These are phyloP conservation scores for Gadus macrocephalus DNA, from an alignment of 2,113 vertebrate species.

Conservation along the genomic window DNA sequence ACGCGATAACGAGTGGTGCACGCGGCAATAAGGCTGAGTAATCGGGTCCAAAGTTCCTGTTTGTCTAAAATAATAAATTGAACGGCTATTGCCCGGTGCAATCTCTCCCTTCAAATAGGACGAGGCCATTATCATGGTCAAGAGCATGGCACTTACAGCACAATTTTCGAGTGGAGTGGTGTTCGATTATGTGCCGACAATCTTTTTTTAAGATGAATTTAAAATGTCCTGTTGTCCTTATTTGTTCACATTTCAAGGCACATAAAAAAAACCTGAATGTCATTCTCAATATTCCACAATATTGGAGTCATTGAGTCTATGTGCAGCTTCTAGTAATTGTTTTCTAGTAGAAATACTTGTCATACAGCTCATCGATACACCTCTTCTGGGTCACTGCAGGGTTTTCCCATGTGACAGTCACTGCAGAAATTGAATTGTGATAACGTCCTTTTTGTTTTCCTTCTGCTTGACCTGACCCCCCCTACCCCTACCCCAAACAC, in stretches of 20 bases:
- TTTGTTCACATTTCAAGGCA: too few species aligned
- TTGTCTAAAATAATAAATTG: constrained; percentile 9
- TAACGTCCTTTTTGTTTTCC: constrained; percentile 70
- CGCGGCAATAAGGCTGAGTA: constrained; percentile 29
- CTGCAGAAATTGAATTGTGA: constrained; percentile 49
- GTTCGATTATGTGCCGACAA: not conserved
- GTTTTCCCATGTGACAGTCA: constrained; percentile 37
- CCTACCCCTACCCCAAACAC: too few species aligned
- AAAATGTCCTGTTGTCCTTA: too few species aligned
- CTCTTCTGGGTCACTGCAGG: too few species aligned
- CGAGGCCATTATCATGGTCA: constrained; percentile 16
- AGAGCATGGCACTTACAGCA: not conserved
- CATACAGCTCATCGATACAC: too few species aligned
- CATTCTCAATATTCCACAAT: too few species aligned
- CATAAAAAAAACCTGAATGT: too few species aligned
- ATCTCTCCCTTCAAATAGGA: not conserved
- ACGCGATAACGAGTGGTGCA: constrained; percentile 25
- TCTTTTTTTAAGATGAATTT: not conserved
- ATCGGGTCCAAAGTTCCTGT: constrained; percentile 26
- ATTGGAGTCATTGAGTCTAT: too few species aligned
- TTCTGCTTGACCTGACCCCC: constrained; percentile 36
- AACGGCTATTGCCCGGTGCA: not conserved
- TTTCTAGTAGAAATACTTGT: too few species aligned
- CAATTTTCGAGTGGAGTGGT: not conserved
- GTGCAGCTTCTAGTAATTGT: too few species aligned